Percentiles rank a stretch among this genome's conserved stretches.
Conservation (phyloP, 2,888 invertebrate genomes). For the Eristalinus sepulchralis region DNA sequence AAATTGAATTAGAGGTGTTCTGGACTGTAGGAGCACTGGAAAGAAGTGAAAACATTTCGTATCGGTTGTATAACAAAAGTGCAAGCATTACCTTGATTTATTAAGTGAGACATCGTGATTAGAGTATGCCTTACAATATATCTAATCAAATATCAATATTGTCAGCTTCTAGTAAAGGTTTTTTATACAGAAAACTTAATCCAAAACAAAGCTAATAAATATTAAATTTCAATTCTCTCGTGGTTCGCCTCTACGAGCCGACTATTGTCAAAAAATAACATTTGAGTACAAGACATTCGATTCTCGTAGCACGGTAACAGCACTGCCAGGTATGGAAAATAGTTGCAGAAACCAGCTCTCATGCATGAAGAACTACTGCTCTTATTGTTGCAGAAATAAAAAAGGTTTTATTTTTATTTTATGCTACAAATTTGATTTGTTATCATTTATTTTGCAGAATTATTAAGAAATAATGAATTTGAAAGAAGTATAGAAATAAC, state of each 20-base stretch:
- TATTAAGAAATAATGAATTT: slow-evolving; percentile 48
- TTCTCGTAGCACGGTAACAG: slow-evolving; percentile 3
- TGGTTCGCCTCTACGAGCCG: slow-evolving; percentile 18
- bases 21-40: slow-evolving; percentile 81
- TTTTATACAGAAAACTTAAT: neutral
- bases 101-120: slow-evolving; percentile 43
- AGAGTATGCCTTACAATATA: neutral
- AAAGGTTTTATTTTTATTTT: slow-evolving; percentile 16
- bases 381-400: slow-evolving; percentile 43
- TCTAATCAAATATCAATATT: neutral
- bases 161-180: neutral
- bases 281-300: slow-evolving; percentile 5
- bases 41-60: slow-evolving; percentile 17
- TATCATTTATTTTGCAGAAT: neutral
- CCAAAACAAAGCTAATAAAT: neutral
- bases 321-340: slow-evolving; percentile 44
- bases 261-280: slow-evolving; percentile 44
- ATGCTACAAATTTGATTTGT: neutral
- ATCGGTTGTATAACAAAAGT: slow-evolving; percentile 41
- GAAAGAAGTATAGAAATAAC: slow-evolving; percentile 42
- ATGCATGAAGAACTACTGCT: slow-evolving; percentile 4
- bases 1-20: slow-evolving; percentile 82
- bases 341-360: neutral
- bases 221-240: slow-evolving; percentile 37
- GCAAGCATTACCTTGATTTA: slow-evolving; percentile 49